Base-by-base conservation (phyloP, 2,888 invertebrate species). In the Netelia fuscicornis region DNA sequence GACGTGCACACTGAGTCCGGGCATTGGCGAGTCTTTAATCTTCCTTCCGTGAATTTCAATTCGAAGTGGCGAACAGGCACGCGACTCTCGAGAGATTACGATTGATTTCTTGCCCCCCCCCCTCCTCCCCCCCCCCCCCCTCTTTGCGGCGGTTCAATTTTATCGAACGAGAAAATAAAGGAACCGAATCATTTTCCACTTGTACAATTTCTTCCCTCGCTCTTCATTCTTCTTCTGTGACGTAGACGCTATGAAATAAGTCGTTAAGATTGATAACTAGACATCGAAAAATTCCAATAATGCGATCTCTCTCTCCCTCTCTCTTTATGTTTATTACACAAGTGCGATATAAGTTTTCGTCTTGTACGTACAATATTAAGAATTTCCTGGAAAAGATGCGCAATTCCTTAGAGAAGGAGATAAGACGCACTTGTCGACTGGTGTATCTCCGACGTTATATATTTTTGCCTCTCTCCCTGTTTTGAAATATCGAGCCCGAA, bases 331-430 rank as follows among this genome's bases (percentile, higher is more conserved):
- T 56, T 37, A 30, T 20, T 56, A 13, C 54, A 30, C 17, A 6
- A 11, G 54, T 25, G 10, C 56, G 37, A 48, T 52, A 25, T 52
- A 48, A 68, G 52, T 67, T 67, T 67, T 76, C 44, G n/a, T 67
- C 54, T 54, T 9, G 23, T 1, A 10, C 44, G 23, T 1, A 10
- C 44, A 44, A 20, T 48, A 67, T 23, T 10, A 23, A n/a, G 23
- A 23, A 2, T 1, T 68, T 52, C 13, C 8, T 13, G 23, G 42
- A 68, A n/a, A 48, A 48, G 37, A 5, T 52, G n/a, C 17, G 11
- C 2, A 23, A 42, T 13, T 42, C 23, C 6, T 37, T 37, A 37
- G 37, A 37, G 17, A 17, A 17, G 17, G 37, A 37, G 37, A 6
- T 5, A 6, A 1, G 44, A 48, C 17, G n/a, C 20, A 44, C 58